A percentile compares a stretch with the other conserved stretches of the same genome.
Conservation (phyloP, 2,797 vertebrate genomes). For the Lophura swinhoii region DNA sequence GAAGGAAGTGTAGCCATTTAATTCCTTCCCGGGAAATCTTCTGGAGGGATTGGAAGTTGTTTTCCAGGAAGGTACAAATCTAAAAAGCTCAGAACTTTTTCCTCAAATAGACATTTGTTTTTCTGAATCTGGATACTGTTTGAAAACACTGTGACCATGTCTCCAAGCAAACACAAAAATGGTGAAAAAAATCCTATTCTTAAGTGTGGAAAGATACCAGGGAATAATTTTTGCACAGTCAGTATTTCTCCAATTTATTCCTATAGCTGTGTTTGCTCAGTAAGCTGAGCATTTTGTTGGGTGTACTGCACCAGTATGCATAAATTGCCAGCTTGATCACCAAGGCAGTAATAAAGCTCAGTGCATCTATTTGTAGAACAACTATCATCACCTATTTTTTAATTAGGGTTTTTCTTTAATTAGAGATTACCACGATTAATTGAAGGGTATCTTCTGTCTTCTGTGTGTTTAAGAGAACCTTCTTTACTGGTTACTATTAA, state of each 20-base stretch:
- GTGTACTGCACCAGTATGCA: background rate
- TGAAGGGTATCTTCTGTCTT: background rate
- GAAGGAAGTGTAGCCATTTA: background rate
- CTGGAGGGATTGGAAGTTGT: background rate
- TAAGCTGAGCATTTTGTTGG: background rate
- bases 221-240: background rate
- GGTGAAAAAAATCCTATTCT: slow-evolving; percentile 43
- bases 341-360: background rate
- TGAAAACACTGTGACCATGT: slow-evolving; percentile 38
- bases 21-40: background rate
- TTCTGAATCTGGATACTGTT: background rate
- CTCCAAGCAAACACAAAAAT: slow-evolving; percentile 47
- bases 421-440: background rate
- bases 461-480: background rate
- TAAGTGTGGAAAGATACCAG: slow-evolving; percentile 31
- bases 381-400: background rate
- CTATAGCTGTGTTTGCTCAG: background rate
- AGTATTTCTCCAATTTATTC: background rate
- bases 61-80: background rate
- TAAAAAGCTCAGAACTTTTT: slow-evolving; percentile 32
- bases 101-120: background rate
- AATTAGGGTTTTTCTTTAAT: background rate
- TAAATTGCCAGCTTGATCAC: background rate
- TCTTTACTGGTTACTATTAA: background rate
- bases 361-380: background rate